A percentile compares a stretch with the other conserved stretches of the same genome.
phyloP scores from a whole-genome alignment of 2,797 vertebrate genomes.

The Thamnophis elegans region DNA sequence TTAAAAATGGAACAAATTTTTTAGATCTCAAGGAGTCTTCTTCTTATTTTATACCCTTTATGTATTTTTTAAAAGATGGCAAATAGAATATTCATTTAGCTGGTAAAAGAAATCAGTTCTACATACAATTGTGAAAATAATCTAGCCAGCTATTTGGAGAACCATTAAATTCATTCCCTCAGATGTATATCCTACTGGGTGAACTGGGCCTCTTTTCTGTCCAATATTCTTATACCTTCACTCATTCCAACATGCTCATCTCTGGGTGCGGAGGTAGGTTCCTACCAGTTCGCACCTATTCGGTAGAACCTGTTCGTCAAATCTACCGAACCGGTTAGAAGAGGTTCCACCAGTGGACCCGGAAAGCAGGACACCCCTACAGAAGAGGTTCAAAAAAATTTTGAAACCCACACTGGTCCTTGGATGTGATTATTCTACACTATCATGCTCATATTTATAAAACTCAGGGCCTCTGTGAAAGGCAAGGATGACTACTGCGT shows the following conservation, averaged over 20 bases:
- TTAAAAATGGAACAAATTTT: conserved; percentile 14
- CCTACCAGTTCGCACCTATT: no score
- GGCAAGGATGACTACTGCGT: no score
- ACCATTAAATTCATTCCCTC: neutral
- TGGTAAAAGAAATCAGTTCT: neutral
- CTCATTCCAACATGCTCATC: neutral
- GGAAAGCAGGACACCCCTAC: no score
- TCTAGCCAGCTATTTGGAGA: no score
- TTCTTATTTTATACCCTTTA: neutral
- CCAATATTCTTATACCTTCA: neutral
- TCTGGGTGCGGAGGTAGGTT: neutral
- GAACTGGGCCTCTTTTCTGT: neutral
- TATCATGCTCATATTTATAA: no score
- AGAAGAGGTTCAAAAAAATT: no score
- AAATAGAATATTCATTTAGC: neutral
- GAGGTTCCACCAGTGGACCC: no score
- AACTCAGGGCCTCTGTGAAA: no score
- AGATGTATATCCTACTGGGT: neutral
- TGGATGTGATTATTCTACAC: no score
- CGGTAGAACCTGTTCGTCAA: no score
- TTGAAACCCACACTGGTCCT: no score
- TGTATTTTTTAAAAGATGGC: neutral
- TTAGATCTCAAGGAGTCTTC: neutral
- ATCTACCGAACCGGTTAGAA: no score
- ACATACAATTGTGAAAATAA: neutral